These are phyloP conservation scores for Salvelinus alpinus DNA, from an alignment of 2,113 vertebrate genomes.

Conservation along the genomic window DNA sequence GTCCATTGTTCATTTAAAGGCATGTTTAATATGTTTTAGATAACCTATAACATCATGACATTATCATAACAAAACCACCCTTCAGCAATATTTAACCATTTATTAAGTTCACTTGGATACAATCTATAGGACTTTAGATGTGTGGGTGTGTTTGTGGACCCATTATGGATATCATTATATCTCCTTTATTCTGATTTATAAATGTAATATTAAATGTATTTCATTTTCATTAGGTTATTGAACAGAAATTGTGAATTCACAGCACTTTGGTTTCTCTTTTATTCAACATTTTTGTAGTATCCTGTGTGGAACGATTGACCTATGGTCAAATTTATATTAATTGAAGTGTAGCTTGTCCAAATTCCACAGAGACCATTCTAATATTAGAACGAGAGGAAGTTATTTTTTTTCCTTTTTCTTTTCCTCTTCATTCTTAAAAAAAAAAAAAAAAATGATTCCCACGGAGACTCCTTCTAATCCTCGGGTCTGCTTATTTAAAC, in stretches of 20 bases:
- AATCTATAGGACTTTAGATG: no score
- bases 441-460: conserved; percentile 55
- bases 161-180: not conserved
- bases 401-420: conserved; percentile 33
- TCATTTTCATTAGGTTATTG: not conserved
- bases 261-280: not conserved
- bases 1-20: not conserved
- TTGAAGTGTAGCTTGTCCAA: conserved; percentile 24
- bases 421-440: conserved; percentile 14
- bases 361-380: conserved; percentile 65
- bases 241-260: not conserved
- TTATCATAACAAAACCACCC: not conserved
- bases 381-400: conserved; percentile 63
- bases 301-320: not conserved
- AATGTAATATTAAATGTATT: not conserved
- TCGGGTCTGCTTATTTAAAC: conserved; percentile 57
- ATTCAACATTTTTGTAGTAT: not conserved
- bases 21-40: no score
- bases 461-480: conserved; percentile 60
- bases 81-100: not conserved
- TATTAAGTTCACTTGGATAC: no score
- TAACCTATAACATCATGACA: no score
- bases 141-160: no score
- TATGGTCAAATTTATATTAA: conserved; percentile 5
- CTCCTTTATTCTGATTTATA: not conserved